Conservation (phyloP, 1,140 invertebrate genomes). For the Lepidotrigona ventralis region DNA sequence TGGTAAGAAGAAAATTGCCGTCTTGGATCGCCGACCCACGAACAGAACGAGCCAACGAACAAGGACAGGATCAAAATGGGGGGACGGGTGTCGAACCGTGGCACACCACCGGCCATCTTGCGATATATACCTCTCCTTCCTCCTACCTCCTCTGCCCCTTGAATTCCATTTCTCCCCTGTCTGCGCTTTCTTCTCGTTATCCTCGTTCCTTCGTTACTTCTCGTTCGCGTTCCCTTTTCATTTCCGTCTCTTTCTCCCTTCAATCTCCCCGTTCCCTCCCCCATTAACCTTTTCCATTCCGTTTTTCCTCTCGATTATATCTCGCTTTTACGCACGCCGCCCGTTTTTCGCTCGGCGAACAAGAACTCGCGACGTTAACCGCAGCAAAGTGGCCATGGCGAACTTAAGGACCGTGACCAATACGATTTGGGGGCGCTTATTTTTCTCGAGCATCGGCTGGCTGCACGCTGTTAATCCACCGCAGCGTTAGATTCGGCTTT, state of each 20-base stretch:
- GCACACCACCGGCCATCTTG: slow-evolving; percentile 33
- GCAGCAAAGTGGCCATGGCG: slow-evolving; percentile 68
- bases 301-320: neutral
- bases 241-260: neutral
- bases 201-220: neutral
- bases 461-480: too few relatives aligned
- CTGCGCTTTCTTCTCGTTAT: neutral
- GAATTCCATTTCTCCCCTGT: neutral
- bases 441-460: slow-evolving; percentile 49
- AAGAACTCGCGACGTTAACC: slow-evolving; percentile 65
- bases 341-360: neutral
- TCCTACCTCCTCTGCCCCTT: neutral
- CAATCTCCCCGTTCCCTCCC: neutral
- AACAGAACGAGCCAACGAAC: slow-evolving; percentile 11
- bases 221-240: neutral
- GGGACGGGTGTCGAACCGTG: slow-evolving; percentile 32
- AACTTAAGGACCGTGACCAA: slow-evolving; percentile 70
- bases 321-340: neutral
- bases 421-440: slow-evolving; percentile 64
- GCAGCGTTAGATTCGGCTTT: neutral
- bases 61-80: slow-evolving; percentile 12
- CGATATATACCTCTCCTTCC: neutral
- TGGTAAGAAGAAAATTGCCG: slow-evolving; percentile 66
- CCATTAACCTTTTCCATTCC: slow-evolving; percentile 5
- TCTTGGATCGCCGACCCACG: slow-evolving; percentile 44